Conservation (phyloP, 2,797 vertebrate genomes). For the Semaprochilodus insignis region DNA sequence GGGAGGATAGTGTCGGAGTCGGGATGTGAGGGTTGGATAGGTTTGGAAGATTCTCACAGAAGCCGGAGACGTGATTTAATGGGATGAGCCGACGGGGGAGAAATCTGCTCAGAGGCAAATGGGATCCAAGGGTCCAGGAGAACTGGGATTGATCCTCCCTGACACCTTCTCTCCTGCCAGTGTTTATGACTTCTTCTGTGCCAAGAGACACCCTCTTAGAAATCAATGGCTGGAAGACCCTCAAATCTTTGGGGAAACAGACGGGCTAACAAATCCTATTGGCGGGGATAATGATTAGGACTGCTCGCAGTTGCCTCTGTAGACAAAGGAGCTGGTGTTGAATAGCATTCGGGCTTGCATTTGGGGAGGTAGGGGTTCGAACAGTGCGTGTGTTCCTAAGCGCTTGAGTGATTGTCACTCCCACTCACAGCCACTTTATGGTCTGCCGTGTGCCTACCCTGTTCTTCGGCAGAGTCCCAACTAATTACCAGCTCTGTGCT, state of each 20-base stretch:
- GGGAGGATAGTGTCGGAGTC: background rate
- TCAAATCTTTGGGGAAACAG: conserved; percentile 46
- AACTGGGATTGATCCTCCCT: conserved; percentile 47
- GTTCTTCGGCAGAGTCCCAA: conserved; percentile 44
- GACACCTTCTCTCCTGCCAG: conserved; percentile 25
- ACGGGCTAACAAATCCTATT: conserved; percentile 58
- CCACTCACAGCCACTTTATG: conserved; percentile 39
- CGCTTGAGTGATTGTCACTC: conserved; percentile 35
- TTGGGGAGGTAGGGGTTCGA: background rate
- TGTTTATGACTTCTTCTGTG: conserved; percentile 35
- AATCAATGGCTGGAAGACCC: conserved; percentile 61
- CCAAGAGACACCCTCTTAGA: conserved; percentile 46
- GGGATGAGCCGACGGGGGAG: conserved; percentile 45
- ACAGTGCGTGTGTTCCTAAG: background rate
- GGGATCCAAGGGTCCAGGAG: conserved; percentile 44
- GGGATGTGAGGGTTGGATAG: conserved; percentile 26
- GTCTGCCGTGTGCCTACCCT: conserved; percentile 35
- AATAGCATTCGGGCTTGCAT: background rate
- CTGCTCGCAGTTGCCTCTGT: background rate
- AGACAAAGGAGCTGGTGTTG: conserved; percentile 1
- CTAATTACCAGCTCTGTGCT: conserved; percentile 58
- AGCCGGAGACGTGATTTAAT: conserved; percentile 31
- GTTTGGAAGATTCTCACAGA: conserved; percentile 22
- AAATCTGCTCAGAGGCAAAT: conserved; percentile 53
- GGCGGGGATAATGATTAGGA: conserved; percentile 51